Evolutionary conservation across 1,140 invertebrate genomes (phyloP).

Genomic region (Sesamia nonagrioides): DNA sequence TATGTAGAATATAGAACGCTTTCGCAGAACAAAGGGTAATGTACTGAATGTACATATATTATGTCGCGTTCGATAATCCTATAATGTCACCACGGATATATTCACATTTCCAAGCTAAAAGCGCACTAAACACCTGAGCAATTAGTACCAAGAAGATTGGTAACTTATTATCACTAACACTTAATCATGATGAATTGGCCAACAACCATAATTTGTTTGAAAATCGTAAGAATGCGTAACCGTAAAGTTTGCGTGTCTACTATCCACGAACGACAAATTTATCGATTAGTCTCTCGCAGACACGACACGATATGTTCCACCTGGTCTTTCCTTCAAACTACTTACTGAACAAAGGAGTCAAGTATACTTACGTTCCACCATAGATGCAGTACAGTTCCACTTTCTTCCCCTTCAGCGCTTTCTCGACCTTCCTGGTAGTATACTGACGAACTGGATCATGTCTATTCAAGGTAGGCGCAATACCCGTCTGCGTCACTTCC

Average conservation of each 20-base stretch:
- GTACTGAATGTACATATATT: slow-evolving; percentile 1
- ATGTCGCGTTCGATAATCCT: slow-evolving; percentile 28
- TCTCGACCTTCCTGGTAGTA: slow-evolving; percentile 94
- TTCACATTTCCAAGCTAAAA: background rate
- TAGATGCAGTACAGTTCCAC: slow-evolving; percentile 95
- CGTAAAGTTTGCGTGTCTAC: slow-evolving; percentile 30
- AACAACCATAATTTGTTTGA: too few relatives aligned
- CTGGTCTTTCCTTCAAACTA: background rate
- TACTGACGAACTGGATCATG: slow-evolving; percentile 94
- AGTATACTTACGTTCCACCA: slow-evolving; percentile 93
- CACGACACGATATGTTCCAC: background rate
- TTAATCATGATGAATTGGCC: background rate
- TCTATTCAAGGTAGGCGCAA: slow-evolving; percentile 92
- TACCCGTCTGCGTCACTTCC: slow-evolving; percentile 92
- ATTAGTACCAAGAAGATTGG: background rate
- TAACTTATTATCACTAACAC: background rate
- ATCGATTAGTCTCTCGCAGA: slow-evolving; percentile 32
- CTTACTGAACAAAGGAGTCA: background rate
- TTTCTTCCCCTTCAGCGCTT: slow-evolving; percentile 93
- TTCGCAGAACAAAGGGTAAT: slow-evolving; percentile 15
- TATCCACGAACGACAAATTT: background rate
- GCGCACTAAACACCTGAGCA: background rate
- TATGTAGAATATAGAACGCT: slow-evolving; percentile 16
- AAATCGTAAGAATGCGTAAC: slow-evolving; percentile 12
- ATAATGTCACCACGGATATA: background rate